Evolutionary conservation across 1,140 invertebrate species (phyloP), one percentile per base, ranked within the genome.

Genomic region (Cydia fagiglandana): DNA sequence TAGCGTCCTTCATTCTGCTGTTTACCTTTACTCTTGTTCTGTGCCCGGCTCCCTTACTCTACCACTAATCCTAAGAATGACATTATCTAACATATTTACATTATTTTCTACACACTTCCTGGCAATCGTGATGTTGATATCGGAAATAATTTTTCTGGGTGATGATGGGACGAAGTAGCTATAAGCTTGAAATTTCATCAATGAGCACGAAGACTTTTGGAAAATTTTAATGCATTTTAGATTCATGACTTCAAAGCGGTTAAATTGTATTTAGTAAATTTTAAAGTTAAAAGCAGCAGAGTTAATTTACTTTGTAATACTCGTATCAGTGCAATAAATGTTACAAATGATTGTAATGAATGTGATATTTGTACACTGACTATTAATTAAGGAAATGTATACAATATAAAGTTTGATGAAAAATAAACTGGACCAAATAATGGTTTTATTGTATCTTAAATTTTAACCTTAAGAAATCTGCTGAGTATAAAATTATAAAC

Each of bases 401-500:
- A 70, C 45, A 12, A 47, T 64, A 68, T 74, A 74, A 73, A 74
- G 13, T 53, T 76, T 73, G 73, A 66, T 41, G 73, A 56, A 56
- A 20, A 30, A 61, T 13, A 75, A 70, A 70, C 66, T 70, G 66
- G 15, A 70, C 30, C 34, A 45, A 70, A 70, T 41, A 15, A 70
- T 70, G 15, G 15, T 64, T 34, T 70, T 83, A 79, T 83, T 77
- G 78, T 84, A 79, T 86, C 89, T 91, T 92, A 92, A 38, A 88
- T 87, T 88, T 87, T 88, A 89, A 80, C 81, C 85, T 90, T 90
- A 90, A 85, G 87, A 87, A 86, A 89, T 83, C 82, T 84, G 89
- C 86, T 86, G 89, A 90, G 90, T 93, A 93, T 88, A 93, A 93
- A 93, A 92, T 93, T 93, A 93, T 90, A 91, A 93, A 93, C 88